These are phyloP conservation scores for Bombus difficillimus DNA, from an alignment of 1,140 invertebrate species.

Conservation along the genomic window DNA sequence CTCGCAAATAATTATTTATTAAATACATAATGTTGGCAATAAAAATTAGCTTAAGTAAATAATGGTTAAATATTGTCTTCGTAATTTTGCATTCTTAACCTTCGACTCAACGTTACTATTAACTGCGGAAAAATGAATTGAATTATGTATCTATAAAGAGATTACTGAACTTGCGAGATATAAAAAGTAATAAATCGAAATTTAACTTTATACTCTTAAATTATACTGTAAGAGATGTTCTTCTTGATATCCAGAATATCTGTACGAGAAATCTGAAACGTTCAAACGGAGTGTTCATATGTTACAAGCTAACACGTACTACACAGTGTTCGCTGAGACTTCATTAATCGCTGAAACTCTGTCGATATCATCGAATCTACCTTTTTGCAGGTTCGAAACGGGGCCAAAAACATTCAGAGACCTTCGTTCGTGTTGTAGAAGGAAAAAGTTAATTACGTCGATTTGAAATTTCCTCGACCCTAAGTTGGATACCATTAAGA, in stretches of 20 bases:
- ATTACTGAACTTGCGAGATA: too few relatives aligned
- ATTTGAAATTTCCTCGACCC: constrained; percentile 53
- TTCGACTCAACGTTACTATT: neutral
- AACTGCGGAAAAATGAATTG: neutral
- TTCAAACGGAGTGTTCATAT: neutral
- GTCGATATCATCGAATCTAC: neutral
- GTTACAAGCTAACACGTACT: neutral
- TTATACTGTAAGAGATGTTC: neutral
- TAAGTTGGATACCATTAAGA: constrained; percentile 54
- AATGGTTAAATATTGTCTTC: neutral
- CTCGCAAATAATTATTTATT: too few relatives aligned
- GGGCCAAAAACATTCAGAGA: neutral
- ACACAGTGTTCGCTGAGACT: neutral
- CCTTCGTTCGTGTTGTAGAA: constrained; percentile 28
- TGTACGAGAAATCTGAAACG: too few relatives aligned
- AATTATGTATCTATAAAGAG: neutral
- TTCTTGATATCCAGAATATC: neutral
- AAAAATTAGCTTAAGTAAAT: neutral
- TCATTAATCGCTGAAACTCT: neutral
- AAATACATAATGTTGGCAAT: neutral
- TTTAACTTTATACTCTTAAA: neutral
- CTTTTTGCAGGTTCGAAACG: neutral
- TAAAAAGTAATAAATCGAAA: too few relatives aligned
- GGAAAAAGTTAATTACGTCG: constrained; percentile 68
- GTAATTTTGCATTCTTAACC: neutral